A percentile compares a stretch with the other conserved stretches of the same genome.
These are phyloP conservation scores for Nautilus pompilius DNA, from an alignment of 1,140 invertebrate genomes.

Conservation along the genomic window DNA sequence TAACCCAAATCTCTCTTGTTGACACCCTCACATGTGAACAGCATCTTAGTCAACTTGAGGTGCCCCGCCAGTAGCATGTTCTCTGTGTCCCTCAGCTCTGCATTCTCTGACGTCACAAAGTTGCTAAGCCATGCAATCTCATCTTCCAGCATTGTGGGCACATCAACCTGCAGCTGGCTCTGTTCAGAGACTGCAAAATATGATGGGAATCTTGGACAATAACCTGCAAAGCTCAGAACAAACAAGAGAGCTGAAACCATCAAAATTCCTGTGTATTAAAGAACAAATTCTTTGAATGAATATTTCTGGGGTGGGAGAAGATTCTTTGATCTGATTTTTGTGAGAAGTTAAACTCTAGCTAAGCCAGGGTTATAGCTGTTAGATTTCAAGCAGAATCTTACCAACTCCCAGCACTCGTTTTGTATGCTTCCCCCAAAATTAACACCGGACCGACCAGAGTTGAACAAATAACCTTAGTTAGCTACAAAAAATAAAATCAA, in stretches of 20 bases:
- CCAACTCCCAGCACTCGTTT: too few species aligned
- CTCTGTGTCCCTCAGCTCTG: slow-evolving; percentile 47
- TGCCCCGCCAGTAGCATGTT: slow-evolving; percentile 59
- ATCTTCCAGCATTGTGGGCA: slow-evolving; percentile 57
- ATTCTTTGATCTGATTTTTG: too few species aligned
- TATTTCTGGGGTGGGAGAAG: too few species aligned
- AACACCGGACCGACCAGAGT: too few species aligned
- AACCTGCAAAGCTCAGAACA: neutral
- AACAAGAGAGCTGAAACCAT: neutral
- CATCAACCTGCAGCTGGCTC: slow-evolving; percentile 47
- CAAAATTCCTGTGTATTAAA: neutral
- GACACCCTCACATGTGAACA: slow-evolving; percentile 58
- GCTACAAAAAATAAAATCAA: too few species aligned
- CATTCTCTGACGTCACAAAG: slow-evolving; percentile 53
- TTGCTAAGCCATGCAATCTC: slow-evolving; percentile 59
- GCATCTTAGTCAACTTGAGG: slow-evolving; percentile 54
- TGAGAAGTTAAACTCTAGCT: too few species aligned
- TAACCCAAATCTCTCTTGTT: slow-evolving; percentile 51
- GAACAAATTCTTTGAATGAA: too few species aligned
- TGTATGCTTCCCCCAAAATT: too few species aligned
- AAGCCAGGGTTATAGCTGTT: too few species aligned
- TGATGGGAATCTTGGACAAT: slow-evolving; percentile 3
- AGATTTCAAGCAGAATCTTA: too few species aligned
- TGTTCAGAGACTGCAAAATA: slow-evolving; percentile 47
- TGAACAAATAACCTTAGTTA: too few species aligned